Conservation (phyloP, 2,797 vertebrate species). For the Pseudomugil tenellus region DNA sequence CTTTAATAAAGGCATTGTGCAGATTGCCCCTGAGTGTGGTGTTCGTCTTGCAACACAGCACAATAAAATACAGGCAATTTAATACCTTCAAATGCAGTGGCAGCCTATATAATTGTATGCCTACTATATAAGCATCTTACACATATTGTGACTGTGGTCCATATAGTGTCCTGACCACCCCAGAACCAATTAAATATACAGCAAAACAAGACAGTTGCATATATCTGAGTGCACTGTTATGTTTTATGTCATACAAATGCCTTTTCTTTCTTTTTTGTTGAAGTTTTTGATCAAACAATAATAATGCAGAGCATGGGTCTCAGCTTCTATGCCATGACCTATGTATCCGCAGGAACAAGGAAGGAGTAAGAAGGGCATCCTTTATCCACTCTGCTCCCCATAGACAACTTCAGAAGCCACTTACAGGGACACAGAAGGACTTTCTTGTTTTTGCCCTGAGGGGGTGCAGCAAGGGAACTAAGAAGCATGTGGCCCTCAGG, state of each 20-base stretch:
- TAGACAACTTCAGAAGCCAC: conserved; percentile 57
- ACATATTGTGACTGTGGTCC: conserved; percentile 33
- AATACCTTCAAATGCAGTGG: conserved; percentile 40
- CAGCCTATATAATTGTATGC: conserved; percentile 18
- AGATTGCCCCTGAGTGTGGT: conserved; percentile 36
- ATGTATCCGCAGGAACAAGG: conserved; percentile 22
- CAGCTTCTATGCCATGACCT: conserved; percentile 26
- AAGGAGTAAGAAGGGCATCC: conserved; percentile 43
- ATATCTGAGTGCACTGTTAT: not conserved
- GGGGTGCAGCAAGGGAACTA: conserved; percentile 42
- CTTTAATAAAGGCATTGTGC: conserved; percentile 60
- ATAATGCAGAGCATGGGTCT: conserved; percentile 2
- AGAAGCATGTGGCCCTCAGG: conserved; percentile 50
- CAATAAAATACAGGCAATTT: conserved; percentile 55
- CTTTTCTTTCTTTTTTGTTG: conserved; percentile 14
- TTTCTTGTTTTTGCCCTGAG: conserved; percentile 53
- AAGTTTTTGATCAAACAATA: conserved; percentile 20
- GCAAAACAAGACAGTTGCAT: conserved; percentile 10
- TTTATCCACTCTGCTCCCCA: conserved; percentile 51
- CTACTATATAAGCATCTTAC: conserved; percentile 21
- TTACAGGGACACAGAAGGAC: conserved; percentile 55
- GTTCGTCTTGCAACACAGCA: conserved; percentile 43
- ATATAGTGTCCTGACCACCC: conserved; percentile 12
- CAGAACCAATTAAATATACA: conserved; percentile 55
- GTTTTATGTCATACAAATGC: not conserved